A percentile compares a stretch with the other conserved stretches of the same genome.
Evolutionary conservation across 2,888 invertebrate genomes (phyloP).

Genomic region (Helleia helle): DNA sequence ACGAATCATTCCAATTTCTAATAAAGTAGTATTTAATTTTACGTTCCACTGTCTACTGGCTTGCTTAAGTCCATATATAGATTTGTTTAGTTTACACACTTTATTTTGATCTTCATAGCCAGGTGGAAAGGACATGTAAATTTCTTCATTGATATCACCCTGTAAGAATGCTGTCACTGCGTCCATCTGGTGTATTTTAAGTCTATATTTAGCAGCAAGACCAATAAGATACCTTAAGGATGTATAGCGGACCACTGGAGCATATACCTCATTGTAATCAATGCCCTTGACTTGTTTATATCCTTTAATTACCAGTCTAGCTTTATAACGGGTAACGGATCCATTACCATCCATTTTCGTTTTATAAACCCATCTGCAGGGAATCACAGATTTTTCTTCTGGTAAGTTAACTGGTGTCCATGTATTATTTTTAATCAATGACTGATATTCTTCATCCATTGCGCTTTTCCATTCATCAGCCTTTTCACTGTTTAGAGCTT

Average conservation of each 20-base stretch:
- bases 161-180: slow-evolving; percentile 21
- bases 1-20: slow-evolving; percentile 20
- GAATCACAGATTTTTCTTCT: no score
- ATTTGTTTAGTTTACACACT: slow-evolving; percentile 18
- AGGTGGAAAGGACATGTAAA: slow-evolving; percentile 18
- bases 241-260: slow-evolving; percentile 16
- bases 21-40: slow-evolving; percentile 15
- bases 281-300: slow-evolving; percentile 13
- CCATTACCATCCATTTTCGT: no score
- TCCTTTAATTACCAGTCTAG: slow-evolving; percentile 18
- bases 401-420: no score
- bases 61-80: slow-evolving; percentile 21
- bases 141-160: slow-evolving; percentile 19
- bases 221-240: slow-evolving; percentile 16
- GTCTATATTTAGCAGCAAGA: slow-evolving; percentile 15
- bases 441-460: no score
- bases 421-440: no score
- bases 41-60: no score
- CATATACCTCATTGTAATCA: slow-evolving; percentile 16
- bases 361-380: no score
- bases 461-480: no score
- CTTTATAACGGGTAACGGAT: slow-evolving; percentile 22
- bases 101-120: slow-evolving; percentile 13
- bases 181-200: slow-evolving; percentile 21
- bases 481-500: no score